phyloP scores from a whole-genome alignment of 1,140 invertebrate species.

The Drosophila lacertosa region DNA sequence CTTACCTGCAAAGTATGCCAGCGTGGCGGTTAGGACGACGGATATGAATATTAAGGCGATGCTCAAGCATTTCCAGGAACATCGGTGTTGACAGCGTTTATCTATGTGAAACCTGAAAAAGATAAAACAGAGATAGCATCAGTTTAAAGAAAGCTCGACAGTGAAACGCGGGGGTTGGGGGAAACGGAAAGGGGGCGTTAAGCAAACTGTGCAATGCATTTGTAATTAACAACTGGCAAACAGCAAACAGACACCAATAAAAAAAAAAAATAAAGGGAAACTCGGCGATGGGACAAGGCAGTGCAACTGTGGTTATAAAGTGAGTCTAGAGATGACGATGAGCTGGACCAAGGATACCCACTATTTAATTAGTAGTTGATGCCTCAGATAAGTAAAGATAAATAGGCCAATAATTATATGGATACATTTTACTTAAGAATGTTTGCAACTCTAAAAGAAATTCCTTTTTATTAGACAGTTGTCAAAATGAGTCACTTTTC shows the following conservation, averaged over 20 bases:
- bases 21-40: conserved; percentile 94
- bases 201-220: conserved; percentile 72
- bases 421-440: too few relatives aligned
- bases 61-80: conserved; percentile 97
- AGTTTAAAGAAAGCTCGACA: conserved; percentile 13
- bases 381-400: too few relatives aligned
- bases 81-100: conserved; percentile 95
- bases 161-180: background rate
- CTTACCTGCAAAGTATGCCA: conserved; percentile 97
- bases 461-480: too few relatives aligned
- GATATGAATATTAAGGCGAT: conserved; percentile 95
- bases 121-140: conserved; percentile 20
- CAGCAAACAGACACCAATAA: conserved; percentile 19
- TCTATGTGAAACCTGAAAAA: conserved; percentile 91
- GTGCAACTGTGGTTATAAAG: background rate
- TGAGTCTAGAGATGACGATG: background rate
- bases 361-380: too few relatives aligned
- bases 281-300: background rate
- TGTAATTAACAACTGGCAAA: conserved; percentile 69
- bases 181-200: conserved; percentile 16
- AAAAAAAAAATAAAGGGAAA: conserved; percentile 9
- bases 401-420: too few relatives aligned
- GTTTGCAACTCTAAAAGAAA: too few relatives aligned
- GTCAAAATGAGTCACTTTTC: too few relatives aligned
- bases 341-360: too few relatives aligned